Percentiles rank a stretch among this genome's conserved stretches.
Conservation (phyloP, 2,113 vertebrate genomes). For the Lophotis ruficrista region DNA sequence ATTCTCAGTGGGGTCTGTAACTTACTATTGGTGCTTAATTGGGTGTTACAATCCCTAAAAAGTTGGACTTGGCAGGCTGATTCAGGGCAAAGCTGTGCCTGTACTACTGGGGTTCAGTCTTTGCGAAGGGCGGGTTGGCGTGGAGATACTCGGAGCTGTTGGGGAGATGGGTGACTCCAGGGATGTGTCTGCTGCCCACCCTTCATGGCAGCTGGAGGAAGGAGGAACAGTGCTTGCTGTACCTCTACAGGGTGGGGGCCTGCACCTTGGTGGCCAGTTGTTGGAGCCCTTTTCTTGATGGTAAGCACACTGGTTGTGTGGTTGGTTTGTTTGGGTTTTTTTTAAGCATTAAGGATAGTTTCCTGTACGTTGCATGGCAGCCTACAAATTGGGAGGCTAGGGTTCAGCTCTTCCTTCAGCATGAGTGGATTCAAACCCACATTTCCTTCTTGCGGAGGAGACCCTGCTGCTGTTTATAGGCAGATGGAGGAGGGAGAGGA, state of each 20-base stretch:
- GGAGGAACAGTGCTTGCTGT: neutral
- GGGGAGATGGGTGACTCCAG: neutral
- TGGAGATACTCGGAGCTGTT: neutral
- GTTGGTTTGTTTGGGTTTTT: neutral
- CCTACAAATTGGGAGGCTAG: neutral
- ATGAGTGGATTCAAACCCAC: neutral
- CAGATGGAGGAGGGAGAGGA: neutral
- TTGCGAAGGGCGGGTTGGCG: neutral
- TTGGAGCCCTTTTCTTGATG: neutral
- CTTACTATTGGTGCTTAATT: neutral
- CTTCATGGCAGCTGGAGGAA: fast-evolving
- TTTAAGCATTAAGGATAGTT: neutral
- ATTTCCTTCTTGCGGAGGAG: neutral
- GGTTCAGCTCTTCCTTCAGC: neutral
- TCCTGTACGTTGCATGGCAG: neutral
- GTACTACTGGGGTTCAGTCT: neutral
- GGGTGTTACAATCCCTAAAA: neutral
- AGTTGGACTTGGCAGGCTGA: neutral
- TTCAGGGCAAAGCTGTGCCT: neutral
- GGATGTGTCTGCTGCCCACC: fast-evolving
- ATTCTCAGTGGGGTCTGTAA: neutral
- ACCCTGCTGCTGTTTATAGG: neutral
- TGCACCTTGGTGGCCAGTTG: neutral
- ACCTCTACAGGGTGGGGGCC: neutral
- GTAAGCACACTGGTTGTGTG: neutral